These are phyloP conservation scores for Malurus leucopterus DNA, from an alignment of 2,797 vertebrate species.

Conservation along the genomic window DNA sequence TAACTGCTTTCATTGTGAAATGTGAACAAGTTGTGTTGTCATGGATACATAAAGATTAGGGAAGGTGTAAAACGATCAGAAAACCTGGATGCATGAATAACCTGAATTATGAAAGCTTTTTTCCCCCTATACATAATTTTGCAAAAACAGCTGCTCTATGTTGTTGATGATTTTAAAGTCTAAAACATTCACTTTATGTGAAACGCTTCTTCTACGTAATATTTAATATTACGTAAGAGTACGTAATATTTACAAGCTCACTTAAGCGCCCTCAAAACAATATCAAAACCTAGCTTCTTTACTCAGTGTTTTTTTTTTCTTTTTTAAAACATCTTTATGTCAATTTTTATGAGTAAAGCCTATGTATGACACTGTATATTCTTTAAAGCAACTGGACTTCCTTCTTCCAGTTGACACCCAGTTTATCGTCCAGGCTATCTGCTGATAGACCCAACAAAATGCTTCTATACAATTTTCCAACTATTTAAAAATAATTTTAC, in stretches of 20 bases:
- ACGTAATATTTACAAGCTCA: background rate
- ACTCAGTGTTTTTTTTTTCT: background rate
- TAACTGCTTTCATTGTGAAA: background rate
- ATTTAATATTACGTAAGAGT: background rate
- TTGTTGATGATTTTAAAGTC: background rate
- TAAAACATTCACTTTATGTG: background rate
- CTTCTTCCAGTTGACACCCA: background rate
- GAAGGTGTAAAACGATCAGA: background rate
- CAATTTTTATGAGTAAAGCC: background rate
- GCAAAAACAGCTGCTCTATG: background rate
- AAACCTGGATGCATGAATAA: background rate
- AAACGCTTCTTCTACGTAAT: background rate
- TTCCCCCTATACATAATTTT: background rate
- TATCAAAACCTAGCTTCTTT: background rate
- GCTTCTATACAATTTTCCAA: background rate
- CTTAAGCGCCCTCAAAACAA: background rate
- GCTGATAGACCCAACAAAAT: background rate
- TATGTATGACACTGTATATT: background rate
- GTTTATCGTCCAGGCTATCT: background rate
- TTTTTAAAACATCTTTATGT: background rate
- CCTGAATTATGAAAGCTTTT: background rate
- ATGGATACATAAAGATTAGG: slow-evolving; percentile 9
- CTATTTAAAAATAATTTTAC: background rate
- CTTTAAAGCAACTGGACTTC: background rate
- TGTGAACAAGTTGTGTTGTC: background rate